phyloP scores from a whole-genome alignment of 2,888 invertebrate genomes.

The Meiosimyza platycephala region DNA sequence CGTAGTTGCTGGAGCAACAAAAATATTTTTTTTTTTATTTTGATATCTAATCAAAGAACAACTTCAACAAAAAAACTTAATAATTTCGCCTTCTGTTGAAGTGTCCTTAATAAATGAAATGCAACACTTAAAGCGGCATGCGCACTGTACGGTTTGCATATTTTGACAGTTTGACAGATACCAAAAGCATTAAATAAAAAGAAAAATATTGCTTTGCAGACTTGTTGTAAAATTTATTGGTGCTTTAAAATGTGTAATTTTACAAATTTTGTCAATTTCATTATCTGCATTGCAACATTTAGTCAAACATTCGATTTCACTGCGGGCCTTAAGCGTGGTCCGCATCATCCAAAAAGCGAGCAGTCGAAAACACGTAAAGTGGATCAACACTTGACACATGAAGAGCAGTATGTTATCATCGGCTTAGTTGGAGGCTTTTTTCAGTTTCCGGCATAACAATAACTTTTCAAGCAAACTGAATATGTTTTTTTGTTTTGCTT shows the following conservation, averaged over 20 bases:
- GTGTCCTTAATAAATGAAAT: neutral
- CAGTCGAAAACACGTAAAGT: constrained; percentile 71
- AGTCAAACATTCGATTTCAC: constrained; percentile 53
- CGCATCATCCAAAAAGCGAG: constrained; percentile 75
- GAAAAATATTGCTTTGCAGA: neutral
- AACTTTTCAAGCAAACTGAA: no score
- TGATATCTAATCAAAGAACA: no score
- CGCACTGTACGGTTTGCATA: constrained; percentile 24
- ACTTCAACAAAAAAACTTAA: no score
- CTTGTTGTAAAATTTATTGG: neutral
- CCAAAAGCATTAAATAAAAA: neutral
- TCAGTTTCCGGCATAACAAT: no score
- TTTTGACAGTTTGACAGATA: constrained; percentile 20
- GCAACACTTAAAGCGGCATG: constrained; percentile 13
- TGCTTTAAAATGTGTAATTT: constrained; percentile 56
- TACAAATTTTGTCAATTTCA: constrained; percentile 58
- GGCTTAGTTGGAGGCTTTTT: no score
- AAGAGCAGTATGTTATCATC: constrained; percentile 73
- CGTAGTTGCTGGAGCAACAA: constrained; percentile 37
- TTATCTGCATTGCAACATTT: constrained; percentile 59
- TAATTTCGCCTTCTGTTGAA: no score
- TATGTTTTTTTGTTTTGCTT: no score
- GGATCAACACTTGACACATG: constrained; percentile 79
- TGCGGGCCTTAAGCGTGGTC: constrained; percentile 69
- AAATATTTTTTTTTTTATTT: no score